Evolutionary conservation across 2,113 vertebrate species (phyloP).

Genomic region (Atlantisia rogersi): DNA sequence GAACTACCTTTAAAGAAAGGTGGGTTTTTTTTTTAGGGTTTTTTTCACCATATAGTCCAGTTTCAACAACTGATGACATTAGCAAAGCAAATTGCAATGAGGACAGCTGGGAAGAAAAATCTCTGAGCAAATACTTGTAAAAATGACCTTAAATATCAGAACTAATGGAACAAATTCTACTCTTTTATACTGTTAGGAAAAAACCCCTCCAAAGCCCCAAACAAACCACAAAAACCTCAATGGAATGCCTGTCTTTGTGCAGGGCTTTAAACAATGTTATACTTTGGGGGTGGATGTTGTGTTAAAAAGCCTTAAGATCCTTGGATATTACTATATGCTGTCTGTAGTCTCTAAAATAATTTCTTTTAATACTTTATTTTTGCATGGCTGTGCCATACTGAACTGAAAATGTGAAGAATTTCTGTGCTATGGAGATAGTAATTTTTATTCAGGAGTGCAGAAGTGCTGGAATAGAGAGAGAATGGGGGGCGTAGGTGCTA

Average conservation of each 20-base stretch:
- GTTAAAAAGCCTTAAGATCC: background rate
- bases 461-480: constrained; percentile 9
- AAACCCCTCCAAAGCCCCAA: background rate
- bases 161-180: background rate
- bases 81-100: background rate
- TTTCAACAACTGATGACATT: background rate
- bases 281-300: background rate
- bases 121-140: background rate
- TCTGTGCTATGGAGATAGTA: background rate
- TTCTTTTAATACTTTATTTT: background rate
- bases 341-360: background rate
- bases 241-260: background rate
- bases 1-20: background rate
- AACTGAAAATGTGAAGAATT: background rate
- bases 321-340: background rate
- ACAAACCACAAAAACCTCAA: no score
- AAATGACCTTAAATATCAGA: background rate
- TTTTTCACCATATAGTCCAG: background rate
- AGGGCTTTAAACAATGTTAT: background rate
- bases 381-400: background rate
- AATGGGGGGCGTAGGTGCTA: background rate
- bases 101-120: background rate
- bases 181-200: background rate
- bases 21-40: background rate
- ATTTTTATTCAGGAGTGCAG: background rate